These are phyloP conservation scores for Pogoniulus pusillus DNA, from an alignment of 2,797 vertebrate species.

Conservation along the genomic window DNA sequence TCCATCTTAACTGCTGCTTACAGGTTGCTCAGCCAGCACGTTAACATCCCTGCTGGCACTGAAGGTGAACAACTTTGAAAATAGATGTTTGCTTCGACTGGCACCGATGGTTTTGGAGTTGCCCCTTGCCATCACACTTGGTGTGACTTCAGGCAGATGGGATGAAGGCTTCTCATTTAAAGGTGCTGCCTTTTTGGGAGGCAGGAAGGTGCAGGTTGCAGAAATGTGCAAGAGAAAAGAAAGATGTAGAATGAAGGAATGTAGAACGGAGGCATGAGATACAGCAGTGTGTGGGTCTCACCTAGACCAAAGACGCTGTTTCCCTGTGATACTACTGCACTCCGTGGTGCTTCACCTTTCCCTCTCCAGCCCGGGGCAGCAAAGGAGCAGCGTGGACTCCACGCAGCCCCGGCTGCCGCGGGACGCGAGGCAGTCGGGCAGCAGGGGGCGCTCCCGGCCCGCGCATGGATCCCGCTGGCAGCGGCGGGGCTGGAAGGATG, in stretches of 20 bases:
- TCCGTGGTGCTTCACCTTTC: not conserved
- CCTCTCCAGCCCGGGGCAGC: no score
- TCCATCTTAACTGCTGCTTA: not conserved
- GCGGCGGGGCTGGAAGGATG: not conserved
- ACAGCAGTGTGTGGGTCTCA: no score
- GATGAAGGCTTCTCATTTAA: not conserved
- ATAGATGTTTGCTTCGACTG: rapidly evolving
- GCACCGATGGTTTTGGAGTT: rapidly evolving
- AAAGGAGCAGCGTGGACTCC: not conserved
- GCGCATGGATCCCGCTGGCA: not conserved
- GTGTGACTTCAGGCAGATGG: rapidly evolving
- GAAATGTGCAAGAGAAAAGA: no score
- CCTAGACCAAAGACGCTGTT: rapidly evolving
- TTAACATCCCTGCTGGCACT: rapidly evolving
- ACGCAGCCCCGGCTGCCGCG: not conserved
- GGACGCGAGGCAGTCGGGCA: not conserved
- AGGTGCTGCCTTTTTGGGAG: not conserved
- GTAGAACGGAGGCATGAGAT: not conserved
- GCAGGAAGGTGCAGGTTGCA: not conserved
- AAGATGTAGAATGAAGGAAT: not conserved
- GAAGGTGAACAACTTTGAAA: not conserved
- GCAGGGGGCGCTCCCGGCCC: conserved; percentile 23
- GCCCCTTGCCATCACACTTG: rapidly evolving
- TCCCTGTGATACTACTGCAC: not conserved
- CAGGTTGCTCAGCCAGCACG: rapidly evolving